A percentile compares a stretch with the other conserved stretches of the same genome.
phyloP scores from a whole-genome alignment of 2,888 invertebrate genomes.

The Lymantria monacha region DNA sequence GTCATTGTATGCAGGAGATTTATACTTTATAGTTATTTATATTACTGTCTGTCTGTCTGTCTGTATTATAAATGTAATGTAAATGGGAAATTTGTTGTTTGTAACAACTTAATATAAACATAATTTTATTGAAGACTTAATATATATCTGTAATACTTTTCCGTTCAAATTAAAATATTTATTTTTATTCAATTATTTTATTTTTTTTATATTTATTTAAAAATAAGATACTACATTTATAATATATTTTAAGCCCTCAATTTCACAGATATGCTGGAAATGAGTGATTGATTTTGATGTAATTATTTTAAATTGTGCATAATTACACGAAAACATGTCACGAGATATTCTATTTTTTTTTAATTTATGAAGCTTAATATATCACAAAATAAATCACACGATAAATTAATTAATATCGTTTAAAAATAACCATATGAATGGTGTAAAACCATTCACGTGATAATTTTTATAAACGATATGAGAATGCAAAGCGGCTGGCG shows the following conservation, averaged over 20 bases:
- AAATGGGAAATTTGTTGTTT: constrained; percentile 19
- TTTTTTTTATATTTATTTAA: no score
- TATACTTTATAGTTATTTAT: background rate
- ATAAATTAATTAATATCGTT: constrained; percentile 11
- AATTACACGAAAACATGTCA: no score
- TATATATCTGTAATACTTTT: background rate
- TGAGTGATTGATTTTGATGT: background rate
- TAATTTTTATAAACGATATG: constrained; percentile 25
- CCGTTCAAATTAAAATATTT: no score
- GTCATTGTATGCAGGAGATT: constrained; percentile 31
- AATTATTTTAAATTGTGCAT: no score
- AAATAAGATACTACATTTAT: background rate
- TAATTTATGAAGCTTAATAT: background rate
- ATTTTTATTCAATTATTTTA: no score
- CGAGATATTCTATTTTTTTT: background rate
- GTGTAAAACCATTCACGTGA: constrained; percentile 4
- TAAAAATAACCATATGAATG: constrained; percentile 8
- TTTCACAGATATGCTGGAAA: background rate
- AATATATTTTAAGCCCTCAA: background rate
- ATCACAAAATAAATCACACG: constrained; percentile 21
- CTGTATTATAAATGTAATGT: constrained; percentile 10
- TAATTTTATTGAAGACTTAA: constrained; percentile 17
- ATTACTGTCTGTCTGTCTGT: constrained; percentile 16
- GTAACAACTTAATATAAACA: constrained; percentile 30
- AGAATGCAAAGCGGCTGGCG: constrained; percentile 39